These are phyloP conservation scores for Caiman crocodilus DNA, from an alignment of 2,797 vertebrate species.

Conservation along the genomic window DNA sequence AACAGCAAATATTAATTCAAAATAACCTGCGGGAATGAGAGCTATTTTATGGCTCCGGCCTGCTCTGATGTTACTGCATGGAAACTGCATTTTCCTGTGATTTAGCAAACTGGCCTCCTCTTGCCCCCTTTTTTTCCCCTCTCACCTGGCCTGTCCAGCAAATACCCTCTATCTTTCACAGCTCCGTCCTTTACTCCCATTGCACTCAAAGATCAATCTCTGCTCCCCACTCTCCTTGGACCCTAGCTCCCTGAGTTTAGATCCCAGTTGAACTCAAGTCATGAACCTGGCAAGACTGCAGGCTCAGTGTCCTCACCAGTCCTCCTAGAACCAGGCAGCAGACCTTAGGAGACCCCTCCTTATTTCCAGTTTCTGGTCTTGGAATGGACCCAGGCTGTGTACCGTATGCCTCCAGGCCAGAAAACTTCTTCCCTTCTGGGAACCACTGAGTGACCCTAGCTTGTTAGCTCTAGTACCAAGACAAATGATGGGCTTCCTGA, in stretches of 20 bases:
- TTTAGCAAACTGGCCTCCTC: background rate
- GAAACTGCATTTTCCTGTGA: background rate
- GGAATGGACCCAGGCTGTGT: background rate
- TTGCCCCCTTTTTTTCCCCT: background rate
- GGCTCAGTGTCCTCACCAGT: no score
- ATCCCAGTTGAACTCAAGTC: background rate
- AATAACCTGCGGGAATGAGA: conserved; percentile 27
- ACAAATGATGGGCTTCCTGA: accelerated
- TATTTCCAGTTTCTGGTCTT: background rate
- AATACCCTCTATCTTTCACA: background rate
- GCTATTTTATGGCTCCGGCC: background rate
- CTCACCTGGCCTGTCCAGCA: background rate
- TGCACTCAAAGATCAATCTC: background rate
- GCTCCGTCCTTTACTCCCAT: background rate
- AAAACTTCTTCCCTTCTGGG: background rate
- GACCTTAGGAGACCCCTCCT: background rate
- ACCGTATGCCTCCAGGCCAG: background rate
- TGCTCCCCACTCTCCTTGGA: background rate
- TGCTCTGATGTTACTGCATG: background rate
- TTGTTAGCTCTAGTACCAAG: background rate
- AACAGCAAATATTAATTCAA: conserved; percentile 63
- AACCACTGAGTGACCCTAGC: background rate
- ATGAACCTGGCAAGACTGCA: background rate
- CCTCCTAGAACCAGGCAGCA: background rate
- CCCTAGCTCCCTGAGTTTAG: accelerated